These are phyloP conservation scores for Phrixothrix hirtus DNA, from an alignment of 2,888 invertebrate species.

Conservation along the genomic window DNA sequence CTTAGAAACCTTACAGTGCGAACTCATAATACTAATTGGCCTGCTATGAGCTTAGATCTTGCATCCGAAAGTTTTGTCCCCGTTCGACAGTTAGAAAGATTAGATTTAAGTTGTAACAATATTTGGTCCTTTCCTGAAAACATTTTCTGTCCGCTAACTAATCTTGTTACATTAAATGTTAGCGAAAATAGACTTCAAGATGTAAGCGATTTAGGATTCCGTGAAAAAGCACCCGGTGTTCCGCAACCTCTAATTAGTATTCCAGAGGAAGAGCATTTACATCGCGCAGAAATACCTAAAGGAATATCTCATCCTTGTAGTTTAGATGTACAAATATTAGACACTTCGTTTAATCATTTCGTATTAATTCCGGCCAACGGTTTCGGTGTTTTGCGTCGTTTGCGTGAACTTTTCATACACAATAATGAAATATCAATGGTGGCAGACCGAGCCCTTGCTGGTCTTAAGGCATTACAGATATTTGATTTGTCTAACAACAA, in stretches of 20 bases:
- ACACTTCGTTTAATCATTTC: conserved; percentile 84
- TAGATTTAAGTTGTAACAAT: conserved; percentile 86
- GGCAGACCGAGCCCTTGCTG: conserved; percentile 79
- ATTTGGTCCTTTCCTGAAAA: conserved; percentile 88
- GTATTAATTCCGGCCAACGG: conserved; percentile 81
- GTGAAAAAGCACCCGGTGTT: conserved; percentile 66
- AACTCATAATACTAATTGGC: conserved; percentile 84
- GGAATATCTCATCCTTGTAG: conserved; percentile 63
- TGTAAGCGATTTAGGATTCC: conserved; percentile 82
- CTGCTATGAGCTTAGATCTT: conserved; percentile 81
- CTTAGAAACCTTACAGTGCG: conserved; percentile 83
- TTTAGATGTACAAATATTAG: conserved; percentile 79
- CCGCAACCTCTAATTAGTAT: conserved; percentile 69
- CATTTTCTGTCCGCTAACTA: conserved; percentile 80
- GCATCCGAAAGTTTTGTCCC: conserved; percentile 77
- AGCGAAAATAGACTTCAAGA: conserved; percentile 88
- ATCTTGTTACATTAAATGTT: conserved; percentile 79
- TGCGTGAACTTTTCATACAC: conserved; percentile 80
- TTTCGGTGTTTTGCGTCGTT: conserved; percentile 76
- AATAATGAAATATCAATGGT: conserved; percentile 90
- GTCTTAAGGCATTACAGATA: conserved; percentile 79
- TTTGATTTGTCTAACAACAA: conserved; percentile 90
- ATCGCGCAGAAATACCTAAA: conserved; percentile 44
- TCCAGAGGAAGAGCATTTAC: conserved; percentile 60
- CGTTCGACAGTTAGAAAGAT: conserved; percentile 76